A percentile compares a stretch with the other conserved stretches of the same genome.
These are phyloP conservation scores for Silurus asotus DNA, from an alignment of 2,113 vertebrate species.

Conservation along the genomic window DNA sequence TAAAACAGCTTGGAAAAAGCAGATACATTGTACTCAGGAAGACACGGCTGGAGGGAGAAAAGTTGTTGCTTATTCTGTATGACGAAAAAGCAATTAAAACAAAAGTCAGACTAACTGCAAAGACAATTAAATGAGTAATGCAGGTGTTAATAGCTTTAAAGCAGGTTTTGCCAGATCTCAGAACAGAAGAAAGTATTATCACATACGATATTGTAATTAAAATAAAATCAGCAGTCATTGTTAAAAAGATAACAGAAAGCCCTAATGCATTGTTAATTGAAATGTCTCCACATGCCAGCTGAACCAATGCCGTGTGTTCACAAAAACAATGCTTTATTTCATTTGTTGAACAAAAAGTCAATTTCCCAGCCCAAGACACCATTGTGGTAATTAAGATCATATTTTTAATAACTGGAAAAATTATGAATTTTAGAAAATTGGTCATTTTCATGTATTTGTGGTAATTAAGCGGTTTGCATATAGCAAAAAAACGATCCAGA, in stretches of 20 bases:
- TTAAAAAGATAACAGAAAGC: slow-evolving; percentile 38
- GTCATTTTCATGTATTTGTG: slow-evolving; percentile 32
- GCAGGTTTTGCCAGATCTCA: slow-evolving; percentile 28
- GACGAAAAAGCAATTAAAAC: slow-evolving; percentile 48
- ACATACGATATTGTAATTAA: slow-evolving; percentile 34
- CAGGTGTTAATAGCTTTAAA: slow-evolving; percentile 48
- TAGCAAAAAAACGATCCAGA: slow-evolving; percentile 56
- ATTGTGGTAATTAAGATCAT: background rate
- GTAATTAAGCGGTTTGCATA: slow-evolving; percentile 54
- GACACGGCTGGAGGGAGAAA: slow-evolving; percentile 49
- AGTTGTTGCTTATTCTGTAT: slow-evolving; percentile 50
- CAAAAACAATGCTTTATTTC: slow-evolving; percentile 61
- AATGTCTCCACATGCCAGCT: slow-evolving; percentile 61
- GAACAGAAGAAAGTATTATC: slow-evolving; percentile 33
- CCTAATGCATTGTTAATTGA: slow-evolving; percentile 59
- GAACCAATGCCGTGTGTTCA: slow-evolving; percentile 67
- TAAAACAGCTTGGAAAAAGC: slow-evolving; percentile 48
- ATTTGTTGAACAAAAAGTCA: slow-evolving; percentile 59
- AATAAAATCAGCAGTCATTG: slow-evolving; percentile 39
- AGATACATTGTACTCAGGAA: slow-evolving; percentile 53
- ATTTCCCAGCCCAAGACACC: slow-evolving; percentile 36
- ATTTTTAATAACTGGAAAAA: slow-evolving; percentile 41
- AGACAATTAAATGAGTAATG: slow-evolving; percentile 48
- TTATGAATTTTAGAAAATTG: slow-evolving; percentile 18
- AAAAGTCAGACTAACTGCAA: slow-evolving; percentile 23